phyloP scores from a whole-genome alignment of 2,888 invertebrate species.

The Mythimna ferrago region DNA sequence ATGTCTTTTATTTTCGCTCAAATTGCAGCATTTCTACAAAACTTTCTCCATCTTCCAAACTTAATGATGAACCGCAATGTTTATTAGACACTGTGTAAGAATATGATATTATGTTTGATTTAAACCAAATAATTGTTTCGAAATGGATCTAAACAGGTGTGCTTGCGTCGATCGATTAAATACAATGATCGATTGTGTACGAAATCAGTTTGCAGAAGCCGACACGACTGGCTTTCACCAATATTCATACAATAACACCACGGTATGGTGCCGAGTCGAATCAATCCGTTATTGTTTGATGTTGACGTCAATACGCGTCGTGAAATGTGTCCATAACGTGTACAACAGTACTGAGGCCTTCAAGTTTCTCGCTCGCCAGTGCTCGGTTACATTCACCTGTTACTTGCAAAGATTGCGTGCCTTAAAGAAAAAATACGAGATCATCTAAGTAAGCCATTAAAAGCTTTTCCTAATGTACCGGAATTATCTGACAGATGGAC shows the following conservation, averaged over 20 bases:
- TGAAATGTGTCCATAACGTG: constrained; percentile 62
- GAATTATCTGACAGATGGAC: constrained; percentile 16
- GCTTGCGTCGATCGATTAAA: constrained; percentile 33
- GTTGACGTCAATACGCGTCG: constrained; percentile 76
- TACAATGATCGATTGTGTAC: constrained; percentile 60
- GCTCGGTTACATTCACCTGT: constrained; percentile 70
- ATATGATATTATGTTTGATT: constrained; percentile 14
- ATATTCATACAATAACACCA: constrained; percentile 67
- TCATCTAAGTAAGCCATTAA: constrained; percentile 28
- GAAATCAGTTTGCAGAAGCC: constrained; percentile 64
- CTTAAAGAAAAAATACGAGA: constrained; percentile 30
- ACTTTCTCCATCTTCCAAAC: constrained; percentile 52
- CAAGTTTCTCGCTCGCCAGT: constrained; percentile 64
- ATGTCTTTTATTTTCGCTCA: constrained; percentile 54
- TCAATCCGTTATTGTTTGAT: constrained; percentile 81
- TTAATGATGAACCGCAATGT: constrained; percentile 44
- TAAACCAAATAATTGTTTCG: constrained; percentile 9
- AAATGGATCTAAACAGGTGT: constrained; percentile 34
- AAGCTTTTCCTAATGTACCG: constrained; percentile 44
- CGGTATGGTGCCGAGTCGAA: constrained; percentile 69
- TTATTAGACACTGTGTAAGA: constrained; percentile 36
- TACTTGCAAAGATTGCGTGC: constrained; percentile 59
- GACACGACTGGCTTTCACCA: constrained; percentile 75
- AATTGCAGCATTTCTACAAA: constrained; percentile 39
- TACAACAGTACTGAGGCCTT: constrained; percentile 62